These are phyloP conservation scores for Leptinotarsa juncta DNA, from an alignment of 2,888 invertebrate genomes.

Conservation along the genomic window DNA sequence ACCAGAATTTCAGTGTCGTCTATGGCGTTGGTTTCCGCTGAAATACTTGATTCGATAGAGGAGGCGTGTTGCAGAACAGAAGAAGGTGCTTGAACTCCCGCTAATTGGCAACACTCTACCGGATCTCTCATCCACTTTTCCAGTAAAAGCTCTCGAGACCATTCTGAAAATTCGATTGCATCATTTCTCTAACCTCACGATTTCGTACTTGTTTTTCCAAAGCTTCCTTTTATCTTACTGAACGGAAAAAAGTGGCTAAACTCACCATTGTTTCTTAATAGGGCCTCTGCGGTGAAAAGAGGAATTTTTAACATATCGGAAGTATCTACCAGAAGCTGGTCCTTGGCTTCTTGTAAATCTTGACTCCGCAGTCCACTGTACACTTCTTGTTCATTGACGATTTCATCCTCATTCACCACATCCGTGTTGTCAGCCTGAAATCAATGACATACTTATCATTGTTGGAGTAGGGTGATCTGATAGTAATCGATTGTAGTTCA, in stretches of 20 bases:
- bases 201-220: neutral
- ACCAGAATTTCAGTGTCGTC: constrained; percentile 60
- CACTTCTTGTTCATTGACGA: constrained; percentile 67
- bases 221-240: neutral
- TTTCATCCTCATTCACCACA: constrained; percentile 68
- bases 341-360: constrained; percentile 78
- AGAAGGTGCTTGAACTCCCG: constrained; percentile 74
- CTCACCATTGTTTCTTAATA: constrained; percentile 75
- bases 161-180: constrained; percentile 66
- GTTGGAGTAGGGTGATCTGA: too few species aligned
- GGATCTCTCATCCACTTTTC: constrained; percentile 78
- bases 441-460: neutral
- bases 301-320: constrained; percentile 79
- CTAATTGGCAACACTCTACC: constrained; percentile 73
- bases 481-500: too few species aligned
- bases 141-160: constrained; percentile 75
- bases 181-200: neutral
- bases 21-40: constrained; percentile 56
- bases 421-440: constrained; percentile 66
- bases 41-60: constrained; percentile 62
- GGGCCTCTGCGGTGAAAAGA: constrained; percentile 76
- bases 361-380: constrained; percentile 74
- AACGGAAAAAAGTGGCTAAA: neutral
- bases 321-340: constrained; percentile 76
- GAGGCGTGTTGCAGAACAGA: constrained; percentile 65